Evolutionary conservation across 1,140 invertebrate species (phyloP).

Genomic region (Frieseomelitta varia): DNA sequence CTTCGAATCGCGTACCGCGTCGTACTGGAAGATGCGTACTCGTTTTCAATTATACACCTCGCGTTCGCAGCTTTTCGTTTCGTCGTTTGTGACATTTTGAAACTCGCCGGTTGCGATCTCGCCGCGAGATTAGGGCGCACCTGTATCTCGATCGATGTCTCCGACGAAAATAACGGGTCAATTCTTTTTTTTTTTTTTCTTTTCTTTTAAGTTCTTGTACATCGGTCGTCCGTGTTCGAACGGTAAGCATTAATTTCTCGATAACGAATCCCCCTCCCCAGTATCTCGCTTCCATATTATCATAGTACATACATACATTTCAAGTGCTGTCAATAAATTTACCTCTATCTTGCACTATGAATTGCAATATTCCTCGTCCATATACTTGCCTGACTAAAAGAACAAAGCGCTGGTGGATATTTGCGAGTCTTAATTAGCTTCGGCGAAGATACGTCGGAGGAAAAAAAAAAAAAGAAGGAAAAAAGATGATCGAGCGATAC

Average conservation of each 20-base stretch:
- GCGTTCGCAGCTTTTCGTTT: neutral
- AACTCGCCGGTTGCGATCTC: neutral
- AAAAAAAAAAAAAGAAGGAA: too few relatives aligned
- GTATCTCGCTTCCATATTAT: neutral
- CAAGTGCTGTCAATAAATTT: conserved; percentile 9
- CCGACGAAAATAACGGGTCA: neutral
- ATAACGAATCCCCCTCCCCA: neutral
- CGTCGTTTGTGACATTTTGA: neutral
- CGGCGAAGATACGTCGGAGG: neutral
- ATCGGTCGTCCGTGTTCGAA: neutral
- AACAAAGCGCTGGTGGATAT: neutral
- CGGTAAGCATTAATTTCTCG: neutral
- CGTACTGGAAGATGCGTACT: neutral
- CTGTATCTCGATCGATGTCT: neutral
- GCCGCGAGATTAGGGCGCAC: too few relatives aligned
- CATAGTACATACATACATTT: neutral
- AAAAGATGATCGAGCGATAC: neutral
- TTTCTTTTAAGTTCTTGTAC: neutral
- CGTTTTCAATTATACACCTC: too few relatives aligned
- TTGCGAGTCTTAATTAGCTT: neutral
- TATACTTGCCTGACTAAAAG: neutral
- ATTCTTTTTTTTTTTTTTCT: too few relatives aligned
- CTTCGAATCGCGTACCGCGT: neutral
- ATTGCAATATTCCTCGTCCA: conserved; percentile 16
- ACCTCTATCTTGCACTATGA: conserved; percentile 44